These are phyloP conservation scores for Oligia fasciuncula DNA, from an alignment of 2,888 invertebrate species.

Conservation along the genomic window DNA sequence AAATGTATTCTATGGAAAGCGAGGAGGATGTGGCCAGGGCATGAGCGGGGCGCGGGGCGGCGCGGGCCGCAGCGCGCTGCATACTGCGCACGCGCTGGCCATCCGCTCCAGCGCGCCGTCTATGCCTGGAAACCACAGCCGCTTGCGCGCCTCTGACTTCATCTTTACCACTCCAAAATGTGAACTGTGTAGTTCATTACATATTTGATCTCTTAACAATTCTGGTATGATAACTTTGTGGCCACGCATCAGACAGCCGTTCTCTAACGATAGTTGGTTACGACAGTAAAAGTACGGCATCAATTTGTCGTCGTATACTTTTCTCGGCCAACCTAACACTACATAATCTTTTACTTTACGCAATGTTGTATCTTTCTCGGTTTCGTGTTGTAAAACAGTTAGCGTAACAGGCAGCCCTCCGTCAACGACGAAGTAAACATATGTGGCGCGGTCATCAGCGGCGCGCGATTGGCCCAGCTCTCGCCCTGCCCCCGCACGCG, in stretches of 20 bases:
- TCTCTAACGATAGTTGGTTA: no score
- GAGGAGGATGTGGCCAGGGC: not conserved
- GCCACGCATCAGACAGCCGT: no score
- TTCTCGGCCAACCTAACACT: not conserved
- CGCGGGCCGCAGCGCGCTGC: no score
- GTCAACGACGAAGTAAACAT: not conserved
- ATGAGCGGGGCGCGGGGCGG: no score
- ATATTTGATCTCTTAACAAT: not conserved
- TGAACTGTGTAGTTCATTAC: not conserved
- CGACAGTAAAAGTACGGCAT: no score
- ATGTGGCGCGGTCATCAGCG: conserved; percentile 1
- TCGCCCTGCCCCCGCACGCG: not conserved
- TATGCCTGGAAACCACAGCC: no score
- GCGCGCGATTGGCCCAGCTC: not conserved
- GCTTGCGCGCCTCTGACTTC: not conserved
- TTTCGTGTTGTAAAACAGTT: not conserved
- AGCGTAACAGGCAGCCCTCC: not conserved
- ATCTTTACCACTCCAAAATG: not conserved
- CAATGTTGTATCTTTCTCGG: not conserved
- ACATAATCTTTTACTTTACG: not conserved
- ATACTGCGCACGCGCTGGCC: not conserved
- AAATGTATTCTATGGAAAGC: conserved; percentile 17
- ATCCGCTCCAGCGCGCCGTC: no score
- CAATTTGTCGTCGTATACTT: no score
- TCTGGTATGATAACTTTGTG: not conserved